Percentiles rank a stretch among this genome's conserved stretches.
These are phyloP conservation scores for Nyctibius grandis DNA, from an alignment of 2,797 vertebrate species.

Conservation along the genomic window DNA sequence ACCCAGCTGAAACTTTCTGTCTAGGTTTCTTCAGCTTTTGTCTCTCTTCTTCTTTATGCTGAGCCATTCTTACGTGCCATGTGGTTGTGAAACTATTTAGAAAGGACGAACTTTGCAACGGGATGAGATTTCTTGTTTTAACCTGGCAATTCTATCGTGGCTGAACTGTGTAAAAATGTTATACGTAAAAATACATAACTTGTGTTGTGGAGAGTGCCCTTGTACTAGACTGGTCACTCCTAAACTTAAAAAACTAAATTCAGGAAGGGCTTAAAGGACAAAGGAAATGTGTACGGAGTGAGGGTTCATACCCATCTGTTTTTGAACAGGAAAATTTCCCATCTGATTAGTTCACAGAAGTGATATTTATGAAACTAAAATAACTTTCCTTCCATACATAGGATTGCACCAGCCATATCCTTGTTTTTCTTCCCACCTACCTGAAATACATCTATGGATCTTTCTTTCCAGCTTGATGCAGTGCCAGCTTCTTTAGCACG, in stretches of 20 bases:
- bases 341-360: neutral
- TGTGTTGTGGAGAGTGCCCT: neutral
- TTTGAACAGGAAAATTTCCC: neutral
- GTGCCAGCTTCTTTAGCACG: neutral
- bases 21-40: neutral
- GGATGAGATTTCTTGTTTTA: neutral
- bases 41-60: neutral
- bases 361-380: neutral
- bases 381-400: neutral
- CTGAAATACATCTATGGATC: neutral
- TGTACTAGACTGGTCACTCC: neutral
- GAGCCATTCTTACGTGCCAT: fast-evolving
- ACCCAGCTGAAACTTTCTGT: neutral
- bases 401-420: neutral
- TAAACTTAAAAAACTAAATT: neutral
- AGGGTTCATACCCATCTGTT: neutral
- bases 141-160: neutral
- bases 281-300: neutral
- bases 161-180: neutral
- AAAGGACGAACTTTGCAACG: neutral
- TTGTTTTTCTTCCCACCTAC: neutral
- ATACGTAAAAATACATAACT: fast-evolving
- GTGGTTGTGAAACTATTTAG: neutral
- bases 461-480: neutral
- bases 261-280: neutral